Conservation (phyloP, 2,797 vertebrate genomes). For the Sarcoramphus papa region DNA sequence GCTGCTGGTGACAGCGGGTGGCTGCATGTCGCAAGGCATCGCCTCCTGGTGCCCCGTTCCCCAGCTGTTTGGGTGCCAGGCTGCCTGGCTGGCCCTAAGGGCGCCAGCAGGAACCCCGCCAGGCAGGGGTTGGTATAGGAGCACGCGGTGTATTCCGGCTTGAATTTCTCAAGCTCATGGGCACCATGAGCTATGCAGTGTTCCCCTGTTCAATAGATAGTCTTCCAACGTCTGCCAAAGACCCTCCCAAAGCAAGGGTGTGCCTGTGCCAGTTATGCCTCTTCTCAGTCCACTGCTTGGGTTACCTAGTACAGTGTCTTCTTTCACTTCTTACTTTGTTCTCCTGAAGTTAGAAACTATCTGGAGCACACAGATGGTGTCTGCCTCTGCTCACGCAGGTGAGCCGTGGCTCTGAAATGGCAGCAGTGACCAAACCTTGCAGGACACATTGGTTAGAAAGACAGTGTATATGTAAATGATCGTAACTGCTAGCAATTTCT, state of each 20-base stretch:
- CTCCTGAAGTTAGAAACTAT: no score
- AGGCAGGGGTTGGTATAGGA: neutral
- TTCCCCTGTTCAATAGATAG: neutral
- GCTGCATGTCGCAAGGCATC: rapidly evolving
- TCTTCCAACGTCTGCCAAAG: neutral
- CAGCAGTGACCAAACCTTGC: neutral
- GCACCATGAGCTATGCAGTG: rapidly evolving
- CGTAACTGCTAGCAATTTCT: neutral
- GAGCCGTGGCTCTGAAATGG: neutral
- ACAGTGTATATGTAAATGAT: rapidly evolving
- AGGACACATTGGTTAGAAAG: neutral
- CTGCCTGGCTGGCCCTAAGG: rapidly evolving
- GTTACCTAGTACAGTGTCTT: neutral
- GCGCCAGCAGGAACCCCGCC: rapidly evolving
- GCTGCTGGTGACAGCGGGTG: neutral
- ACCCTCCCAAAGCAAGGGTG: neutral
- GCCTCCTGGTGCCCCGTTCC: rapidly evolving
- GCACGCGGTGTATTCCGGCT: neutral
- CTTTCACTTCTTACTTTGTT: neutral
- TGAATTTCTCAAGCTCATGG: neutral
- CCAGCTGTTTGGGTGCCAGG: neutral
- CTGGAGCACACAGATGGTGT: neutral
- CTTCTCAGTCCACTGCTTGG: neutral
- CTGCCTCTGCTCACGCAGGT: neutral
- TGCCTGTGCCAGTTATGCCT: neutral